phyloP scores from a whole-genome alignment of 2,113 vertebrate species.

The Megalops atlanticus region DNA sequence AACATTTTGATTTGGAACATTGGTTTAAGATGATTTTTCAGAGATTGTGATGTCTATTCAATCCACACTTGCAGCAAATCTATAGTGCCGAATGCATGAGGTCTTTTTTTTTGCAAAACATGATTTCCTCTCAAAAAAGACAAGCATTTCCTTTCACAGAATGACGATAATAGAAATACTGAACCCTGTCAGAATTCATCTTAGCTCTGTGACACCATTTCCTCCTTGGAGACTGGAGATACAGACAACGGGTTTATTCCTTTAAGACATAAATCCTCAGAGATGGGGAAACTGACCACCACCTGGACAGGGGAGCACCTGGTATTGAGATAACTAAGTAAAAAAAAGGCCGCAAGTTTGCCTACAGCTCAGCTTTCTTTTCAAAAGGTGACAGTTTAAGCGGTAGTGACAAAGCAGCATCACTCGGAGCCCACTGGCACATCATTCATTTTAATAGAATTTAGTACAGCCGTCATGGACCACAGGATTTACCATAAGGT shows the following conservation, averaged over 20 bases:
- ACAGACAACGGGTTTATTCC: background rate
- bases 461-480: background rate
- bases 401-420: background rate
- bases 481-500: background rate
- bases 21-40: background rate
- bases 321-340: background rate
- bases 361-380: background rate
- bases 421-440: background rate
- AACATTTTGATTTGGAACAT: background rate
- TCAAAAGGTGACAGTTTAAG: background rate
- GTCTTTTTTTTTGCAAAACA: background rate
- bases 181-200: conserved; percentile 12
- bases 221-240: background rate
- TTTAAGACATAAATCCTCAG: background rate
- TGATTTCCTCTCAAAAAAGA: conserved; percentile 3
- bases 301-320: background rate
- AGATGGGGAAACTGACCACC: background rate
- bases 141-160: background rate
- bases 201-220: conserved; percentile 2
- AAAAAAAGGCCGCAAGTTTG: conserved; percentile 6
- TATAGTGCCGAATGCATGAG: background rate
- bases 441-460: conserved; percentile 9
- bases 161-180: conserved; percentile 7
- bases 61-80: background rate
- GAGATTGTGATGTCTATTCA: background rate